A percentile compares a stretch with the other conserved stretches of the same genome.
phyloP scores from a whole-genome alignment of 2,797 vertebrate species.

The Danio kyathit region DNA sequence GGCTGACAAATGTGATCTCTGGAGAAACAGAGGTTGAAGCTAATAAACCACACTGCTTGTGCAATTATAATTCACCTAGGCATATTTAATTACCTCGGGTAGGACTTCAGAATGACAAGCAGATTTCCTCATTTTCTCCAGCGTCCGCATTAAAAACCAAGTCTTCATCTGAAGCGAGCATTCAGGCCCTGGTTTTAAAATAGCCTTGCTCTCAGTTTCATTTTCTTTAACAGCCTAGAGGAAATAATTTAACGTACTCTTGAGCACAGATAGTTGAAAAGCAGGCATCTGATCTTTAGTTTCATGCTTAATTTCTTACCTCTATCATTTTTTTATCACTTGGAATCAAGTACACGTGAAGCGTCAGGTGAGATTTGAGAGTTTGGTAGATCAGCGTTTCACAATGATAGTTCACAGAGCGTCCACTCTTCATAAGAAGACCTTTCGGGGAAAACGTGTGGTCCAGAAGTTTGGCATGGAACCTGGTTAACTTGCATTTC shows the following conservation, averaged over 20 bases:
- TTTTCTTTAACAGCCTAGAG: conserved; percentile 10
- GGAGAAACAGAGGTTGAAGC: too few species aligned
- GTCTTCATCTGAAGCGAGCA: neutral
- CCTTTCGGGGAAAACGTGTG: conserved; percentile 48
- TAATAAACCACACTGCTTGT: too few species aligned
- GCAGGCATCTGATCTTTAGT: neutral
- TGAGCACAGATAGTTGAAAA: neutral
- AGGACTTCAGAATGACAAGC: neutral
- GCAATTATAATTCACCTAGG: too few species aligned
- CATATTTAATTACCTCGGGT: neutral
- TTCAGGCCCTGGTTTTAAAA: neutral
- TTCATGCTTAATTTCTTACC: conserved; percentile 39
- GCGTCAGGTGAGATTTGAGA: conserved; percentile 21
- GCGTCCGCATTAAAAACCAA: neutral
- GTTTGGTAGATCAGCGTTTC: conserved; percentile 55
- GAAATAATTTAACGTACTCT: neutral
- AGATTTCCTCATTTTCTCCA: neutral
- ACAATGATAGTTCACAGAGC: conserved; percentile 28
- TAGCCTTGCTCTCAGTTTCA: neutral
- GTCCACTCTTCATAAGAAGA: conserved; percentile 27
- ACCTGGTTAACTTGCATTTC: conserved; percentile 47
- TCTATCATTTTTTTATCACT: conserved; percentile 24
- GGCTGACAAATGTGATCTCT: too few species aligned
- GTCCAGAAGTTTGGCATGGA: conserved; percentile 48
- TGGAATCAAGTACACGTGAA: conserved; percentile 61